phyloP scores from a whole-genome alignment of 2,888 invertebrate genomes.

The Xestia rhomboidea region DNA sequence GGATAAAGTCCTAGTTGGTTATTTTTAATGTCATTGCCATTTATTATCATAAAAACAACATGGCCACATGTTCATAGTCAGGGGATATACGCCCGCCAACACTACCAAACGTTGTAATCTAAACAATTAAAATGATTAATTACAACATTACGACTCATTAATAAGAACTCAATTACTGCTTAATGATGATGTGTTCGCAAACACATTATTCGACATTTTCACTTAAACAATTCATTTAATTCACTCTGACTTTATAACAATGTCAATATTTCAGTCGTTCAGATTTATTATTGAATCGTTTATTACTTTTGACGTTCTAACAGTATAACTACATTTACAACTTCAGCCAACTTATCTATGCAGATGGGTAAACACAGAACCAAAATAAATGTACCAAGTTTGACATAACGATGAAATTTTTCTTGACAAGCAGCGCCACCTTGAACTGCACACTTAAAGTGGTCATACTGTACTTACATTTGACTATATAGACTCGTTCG shows the following conservation, averaged over 20 bases:
- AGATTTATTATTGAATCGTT: constrained; percentile 23
- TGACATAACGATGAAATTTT: too few relatives aligned
- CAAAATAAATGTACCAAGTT: too few relatives aligned
- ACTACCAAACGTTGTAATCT: constrained; percentile 8
- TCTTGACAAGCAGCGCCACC: too few relatives aligned
- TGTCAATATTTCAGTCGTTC: constrained; percentile 9
- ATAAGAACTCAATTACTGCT: constrained; percentile 39
- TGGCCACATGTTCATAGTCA: background rate
- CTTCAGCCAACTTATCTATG: too few relatives aligned
- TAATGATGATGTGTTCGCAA: constrained; percentile 41
- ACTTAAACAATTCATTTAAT: constrained; percentile 25
- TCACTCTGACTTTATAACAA: constrained; percentile 23
- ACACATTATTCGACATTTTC: constrained; percentile 35
- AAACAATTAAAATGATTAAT: constrained; percentile 49
- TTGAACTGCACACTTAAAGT: too few relatives aligned
- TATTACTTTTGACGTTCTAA: constrained; percentile 26
- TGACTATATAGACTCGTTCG: background rate
- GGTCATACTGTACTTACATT: too few relatives aligned
- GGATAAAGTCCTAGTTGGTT: background rate
- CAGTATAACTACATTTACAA: background rate
- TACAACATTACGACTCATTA: constrained; percentile 35
- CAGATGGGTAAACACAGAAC: too few relatives aligned
- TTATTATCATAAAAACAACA: background rate
- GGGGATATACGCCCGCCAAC: background rate
- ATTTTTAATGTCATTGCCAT: background rate